Base-by-base conservation (phyloP, 1,140 invertebrate species). In the Hirudo medicinalis region DNA sequence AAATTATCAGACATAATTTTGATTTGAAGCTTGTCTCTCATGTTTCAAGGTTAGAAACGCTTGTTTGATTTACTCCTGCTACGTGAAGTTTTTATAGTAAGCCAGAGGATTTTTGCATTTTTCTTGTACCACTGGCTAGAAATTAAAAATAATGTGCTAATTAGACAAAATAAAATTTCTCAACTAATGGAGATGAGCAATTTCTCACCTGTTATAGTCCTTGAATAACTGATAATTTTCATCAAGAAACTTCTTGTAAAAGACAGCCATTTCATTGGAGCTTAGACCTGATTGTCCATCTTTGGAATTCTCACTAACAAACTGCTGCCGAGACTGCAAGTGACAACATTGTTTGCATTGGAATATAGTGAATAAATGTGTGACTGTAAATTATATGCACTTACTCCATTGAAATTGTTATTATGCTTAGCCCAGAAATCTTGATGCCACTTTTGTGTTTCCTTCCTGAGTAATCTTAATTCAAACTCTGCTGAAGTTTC, bases 191-290 rank as follows among this genome's bases (percentile, higher is more conserved):
- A 25, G 29, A 63, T 9, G 57, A 63, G 3, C 1, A 63, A 6
- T 63, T 0, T n/a, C 11, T 25, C 29, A 63, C 57, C 29, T 63
- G 57, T 63, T 63, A 15, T 63, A 63, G 0, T 63, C 22, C 22
- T 25, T 22, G 13, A 25, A 32, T n/a, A 63, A 25, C 19, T 32
- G 9, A 32, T 63, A 63, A 63, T 63, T 63, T 13, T 63, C 57
- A 63, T 63, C 57, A n/a, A 63, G 57, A 32, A 63, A 63, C 29
- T 63, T 63, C 57, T 63, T 63, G 57, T 63, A 63, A 32, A 63
- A 63, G 9, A 63, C 29, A 25, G 22, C 57, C 57, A 63, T 63
- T 20, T 63, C 57, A 63, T 22, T 20, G 8, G 57, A 25, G 22
- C 22, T 63, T 63, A 63, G 57, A 20, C 29, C 43, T 49, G 43